A percentile compares a stretch with the other conserved stretches of the same genome.
Conservation (phyloP, 2,113 vertebrate species). For the Seriola dumerili region DNA sequence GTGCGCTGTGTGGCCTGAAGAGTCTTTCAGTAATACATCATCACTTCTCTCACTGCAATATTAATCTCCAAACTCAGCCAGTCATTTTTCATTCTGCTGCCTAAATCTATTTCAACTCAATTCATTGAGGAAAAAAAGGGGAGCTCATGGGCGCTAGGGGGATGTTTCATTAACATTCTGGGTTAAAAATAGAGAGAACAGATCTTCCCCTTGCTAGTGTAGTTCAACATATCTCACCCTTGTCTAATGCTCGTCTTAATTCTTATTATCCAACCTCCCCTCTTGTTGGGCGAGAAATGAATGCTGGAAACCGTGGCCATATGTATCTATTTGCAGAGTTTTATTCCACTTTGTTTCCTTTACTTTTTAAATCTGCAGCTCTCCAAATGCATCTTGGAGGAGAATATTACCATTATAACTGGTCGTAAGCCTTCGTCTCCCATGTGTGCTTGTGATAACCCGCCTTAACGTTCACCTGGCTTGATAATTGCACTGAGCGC, state of each 20-base stretch:
- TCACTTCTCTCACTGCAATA: constrained; percentile 21
- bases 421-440: constrained; percentile 12
- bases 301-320: constrained; percentile 9
- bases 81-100: constrained; percentile 62
- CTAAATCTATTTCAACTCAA: constrained; percentile 70
- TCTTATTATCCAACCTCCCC: constrained; percentile 37
- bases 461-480: not conserved
- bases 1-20: not conserved
- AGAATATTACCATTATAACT: not conserved
- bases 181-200: constrained; percentile 76
- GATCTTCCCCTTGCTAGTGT: constrained; percentile 58
- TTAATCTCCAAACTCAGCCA: constrained; percentile 59
- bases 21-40: constrained; percentile 39
- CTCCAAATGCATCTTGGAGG: not conserved
- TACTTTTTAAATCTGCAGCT: not conserved
- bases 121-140: constrained; percentile 61
- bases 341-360: constrained; percentile 3
- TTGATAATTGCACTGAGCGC: constrained; percentile 18
- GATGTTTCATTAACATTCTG: constrained; percentile 78
- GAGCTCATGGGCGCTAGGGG: constrained; percentile 50
- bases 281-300: constrained; percentile 9
- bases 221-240: constrained; percentile 58
- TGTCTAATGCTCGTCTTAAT: constrained; percentile 39
- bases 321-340: constrained; percentile 30
- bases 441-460: constrained; percentile 30